Evolutionary conservation across 2,797 vertebrate genomes (phyloP).

Genomic region (Xiphophorus birchmanni): DNA sequence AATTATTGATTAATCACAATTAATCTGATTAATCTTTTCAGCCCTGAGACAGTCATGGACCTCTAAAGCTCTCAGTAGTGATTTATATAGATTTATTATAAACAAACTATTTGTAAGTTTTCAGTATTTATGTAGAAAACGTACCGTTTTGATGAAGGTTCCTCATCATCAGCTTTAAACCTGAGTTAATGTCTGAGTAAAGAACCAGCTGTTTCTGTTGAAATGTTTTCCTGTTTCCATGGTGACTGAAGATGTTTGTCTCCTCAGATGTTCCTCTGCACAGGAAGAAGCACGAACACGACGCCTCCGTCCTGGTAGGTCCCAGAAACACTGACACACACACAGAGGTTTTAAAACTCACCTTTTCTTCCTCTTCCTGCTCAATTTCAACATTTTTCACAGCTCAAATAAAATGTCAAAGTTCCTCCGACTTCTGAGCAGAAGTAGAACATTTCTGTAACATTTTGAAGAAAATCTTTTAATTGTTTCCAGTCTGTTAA

Average conservation of each 20-base stretch:
- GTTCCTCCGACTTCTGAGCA: background rate
- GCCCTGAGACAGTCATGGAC: background rate
- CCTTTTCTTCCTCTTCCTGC: no score
- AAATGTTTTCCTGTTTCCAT: no score
- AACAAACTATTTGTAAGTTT: background rate
- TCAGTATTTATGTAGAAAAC: background rate
- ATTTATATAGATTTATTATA: background rate
- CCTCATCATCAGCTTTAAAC: background rate
- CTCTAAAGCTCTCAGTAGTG: background rate
- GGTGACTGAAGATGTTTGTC: accelerated
- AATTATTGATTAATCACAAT: no score
- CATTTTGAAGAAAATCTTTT: background rate
- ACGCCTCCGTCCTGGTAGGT: slow-evolving; percentile 78
- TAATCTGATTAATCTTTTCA: no score
- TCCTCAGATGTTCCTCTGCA: slow-evolving; percentile 71
- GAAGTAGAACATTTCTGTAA: background rate
- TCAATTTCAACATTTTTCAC: no score
- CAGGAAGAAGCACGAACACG: slow-evolving; percentile 77
- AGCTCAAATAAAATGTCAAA: background rate
- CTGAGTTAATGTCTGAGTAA: no score
- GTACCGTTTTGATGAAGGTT: background rate
- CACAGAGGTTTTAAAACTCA: no score
- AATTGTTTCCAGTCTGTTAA: background rate
- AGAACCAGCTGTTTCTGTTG: background rate
- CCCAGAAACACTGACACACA: background rate